Evolutionary conservation across 2,888 invertebrate genomes (phyloP), one percentile per base, ranked within the genome.

Genomic region (Agrochola litura): DNA sequence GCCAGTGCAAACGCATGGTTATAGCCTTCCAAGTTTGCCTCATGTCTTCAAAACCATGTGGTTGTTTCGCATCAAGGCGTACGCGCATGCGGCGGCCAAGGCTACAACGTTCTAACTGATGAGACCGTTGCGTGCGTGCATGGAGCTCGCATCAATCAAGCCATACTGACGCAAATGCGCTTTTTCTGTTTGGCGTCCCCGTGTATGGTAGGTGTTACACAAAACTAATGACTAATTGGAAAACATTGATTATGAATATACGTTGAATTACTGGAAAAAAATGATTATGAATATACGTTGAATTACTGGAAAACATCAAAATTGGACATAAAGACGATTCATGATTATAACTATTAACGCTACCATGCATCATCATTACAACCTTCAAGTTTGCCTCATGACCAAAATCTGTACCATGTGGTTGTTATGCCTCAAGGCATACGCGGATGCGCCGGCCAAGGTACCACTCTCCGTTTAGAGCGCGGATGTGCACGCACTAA

Each of bases 291-390:
- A 30, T 25, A 56, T 8, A 37, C 1, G 2, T 22, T n/a, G 58
- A 61, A 46, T 73, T 72, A 85, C 41, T 58, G 19, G 54, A 69
- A 74, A 65, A 56, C 19, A 63, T 85, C 71, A 22, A 82, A 72
- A 68, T 64, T 68, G 2, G 61, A 60, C 30, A 60, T 19, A 30
- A 9, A 60, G 4, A 19, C 16, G 9, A 30, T 60, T 30, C 60
- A 30, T 60, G 5, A 30, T 30, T 60, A 58, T 58, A 1, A 58
- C 14, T 25, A 30, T 30, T 30, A 60, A 60, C 60, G 30, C 30
- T 60, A 60, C 16, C 9, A 60, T 19, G 16, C 30, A 72, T 25
- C 12, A 25, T 46, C 65, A 46, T 46, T 37, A n/a, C n/a, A 43
- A 37, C 14, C 37, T 8, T 30, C 8, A 30, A n/a, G 19, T 43